A percentile compares a stretch with the other conserved stretches of the same genome.
Evolutionary conservation across 1,140 invertebrate genomes (phyloP).

Genomic region (Drosophila nasuta): DNA sequence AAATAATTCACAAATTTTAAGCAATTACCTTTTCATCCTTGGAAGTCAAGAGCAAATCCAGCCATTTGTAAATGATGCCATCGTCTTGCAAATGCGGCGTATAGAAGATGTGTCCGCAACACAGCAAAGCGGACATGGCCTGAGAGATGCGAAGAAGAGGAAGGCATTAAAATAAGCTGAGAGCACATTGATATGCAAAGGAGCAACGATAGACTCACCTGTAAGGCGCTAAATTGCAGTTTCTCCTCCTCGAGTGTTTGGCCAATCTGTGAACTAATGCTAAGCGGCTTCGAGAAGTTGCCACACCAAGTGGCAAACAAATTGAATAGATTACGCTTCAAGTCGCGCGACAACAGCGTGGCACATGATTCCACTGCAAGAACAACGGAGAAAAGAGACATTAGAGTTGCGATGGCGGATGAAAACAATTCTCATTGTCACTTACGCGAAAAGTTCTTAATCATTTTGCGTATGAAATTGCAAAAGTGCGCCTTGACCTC

Average conservation of each 20-base stretch:
- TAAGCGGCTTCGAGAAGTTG: conserved; percentile 88
- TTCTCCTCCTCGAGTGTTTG: conserved; percentile 87
- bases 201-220: conserved; percentile 87
- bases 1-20: neutral
- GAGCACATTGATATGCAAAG: conserved; percentile 17
- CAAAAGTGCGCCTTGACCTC: conserved; percentile 97
- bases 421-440: neutral
- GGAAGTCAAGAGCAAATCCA: conserved; percentile 95
- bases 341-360: conserved; percentile 93
- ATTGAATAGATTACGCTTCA: conserved; percentile 94
- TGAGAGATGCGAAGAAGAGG: conserved; percentile 79
- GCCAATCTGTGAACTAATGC: conserved; percentile 77
- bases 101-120: conserved; percentile 98
- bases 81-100: conserved; percentile 93
- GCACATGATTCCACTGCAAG: conserved; percentile 93
- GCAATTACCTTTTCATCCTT: conserved; percentile 92
- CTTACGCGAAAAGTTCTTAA: conserved; percentile 95
- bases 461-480: conserved; percentile 96
- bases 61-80: conserved; percentile 96
- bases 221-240: conserved; percentile 89
- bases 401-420: too few relatives aligned
- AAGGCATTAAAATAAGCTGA: neutral
- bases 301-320: conserved; percentile 98
- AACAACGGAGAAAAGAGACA: conserved; percentile 29
- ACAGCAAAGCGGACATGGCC: conserved; percentile 97